Evolutionary conservation across 2,888 invertebrate genomes (phyloP).

Genomic region (Caenorhabditis sinica): DNA sequence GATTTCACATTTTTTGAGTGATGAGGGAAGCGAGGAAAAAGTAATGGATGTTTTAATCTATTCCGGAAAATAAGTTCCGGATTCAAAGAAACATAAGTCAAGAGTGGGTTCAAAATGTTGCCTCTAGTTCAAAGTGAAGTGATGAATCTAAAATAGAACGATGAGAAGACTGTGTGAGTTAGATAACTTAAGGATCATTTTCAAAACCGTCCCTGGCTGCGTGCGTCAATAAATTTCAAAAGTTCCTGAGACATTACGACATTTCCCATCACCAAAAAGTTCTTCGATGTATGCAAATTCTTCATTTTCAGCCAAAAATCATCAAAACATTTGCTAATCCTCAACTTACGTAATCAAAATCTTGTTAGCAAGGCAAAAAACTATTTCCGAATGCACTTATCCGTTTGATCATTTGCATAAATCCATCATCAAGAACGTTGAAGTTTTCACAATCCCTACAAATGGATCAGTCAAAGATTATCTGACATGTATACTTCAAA

Average conservation of each 20-base stretch:
- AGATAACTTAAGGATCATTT: too few relatives aligned
- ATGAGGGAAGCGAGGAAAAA: not conserved
- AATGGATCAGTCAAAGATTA: not conserved
- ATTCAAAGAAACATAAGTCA: conserved; percentile 14
- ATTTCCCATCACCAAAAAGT: not conserved
- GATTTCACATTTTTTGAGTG: conserved; percentile 13
- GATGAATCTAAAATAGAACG: not conserved
- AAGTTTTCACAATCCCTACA: not conserved
- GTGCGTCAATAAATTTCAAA: too few relatives aligned
- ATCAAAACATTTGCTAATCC: conserved; percentile 19
- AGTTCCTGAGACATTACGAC: too few relatives aligned
- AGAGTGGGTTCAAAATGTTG: not conserved
- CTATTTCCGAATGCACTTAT: conserved; percentile 24
- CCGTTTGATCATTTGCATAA: conserved; percentile 5
- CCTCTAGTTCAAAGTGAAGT: not conserved
- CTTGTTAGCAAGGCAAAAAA: not conserved
- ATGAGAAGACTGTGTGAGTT: too few relatives aligned
- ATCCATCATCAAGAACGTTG: not conserved
- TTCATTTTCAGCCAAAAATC: not conserved
- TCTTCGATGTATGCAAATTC: not conserved
- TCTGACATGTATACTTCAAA: not conserved
- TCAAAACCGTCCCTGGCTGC: too few relatives aligned
- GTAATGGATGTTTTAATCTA: conserved; percentile 7
- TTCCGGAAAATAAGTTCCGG: conserved; percentile 9
- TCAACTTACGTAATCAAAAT: conserved; percentile 6